These are phyloP conservation scores for Phrynocephalus forsythii DNA, from an alignment of 2,797 vertebrate species.

Conservation along the genomic window DNA sequence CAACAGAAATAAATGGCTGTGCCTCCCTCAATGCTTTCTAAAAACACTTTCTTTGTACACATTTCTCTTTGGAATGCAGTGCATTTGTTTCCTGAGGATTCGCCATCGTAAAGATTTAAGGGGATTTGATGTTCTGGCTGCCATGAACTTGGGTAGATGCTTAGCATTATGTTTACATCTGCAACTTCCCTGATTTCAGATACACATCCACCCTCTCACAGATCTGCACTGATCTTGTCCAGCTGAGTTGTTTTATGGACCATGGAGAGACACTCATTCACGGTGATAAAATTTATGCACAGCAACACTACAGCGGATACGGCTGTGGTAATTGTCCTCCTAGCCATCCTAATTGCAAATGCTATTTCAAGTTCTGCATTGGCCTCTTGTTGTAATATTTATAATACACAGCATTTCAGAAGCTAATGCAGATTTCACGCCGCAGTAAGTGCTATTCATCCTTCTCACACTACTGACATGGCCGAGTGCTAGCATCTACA, in stretches of 20 bases:
- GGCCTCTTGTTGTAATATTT: slow-evolving; percentile 5
- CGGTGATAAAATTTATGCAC: background rate
- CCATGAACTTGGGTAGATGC: background rate
- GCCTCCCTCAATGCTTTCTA: background rate
- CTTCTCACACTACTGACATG: background rate
- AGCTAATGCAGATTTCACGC: background rate
- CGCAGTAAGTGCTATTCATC: background rate
- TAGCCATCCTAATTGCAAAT: background rate
- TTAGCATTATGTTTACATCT: background rate
- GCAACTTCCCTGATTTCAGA: background rate
- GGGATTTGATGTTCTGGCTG: background rate
- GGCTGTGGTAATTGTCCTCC: slow-evolving; percentile 2
- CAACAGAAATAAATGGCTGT: background rate
- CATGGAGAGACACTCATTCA: background rate
- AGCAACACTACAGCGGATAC: background rate
- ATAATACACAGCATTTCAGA: slow-evolving; percentile 18
- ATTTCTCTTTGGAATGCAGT: background rate
- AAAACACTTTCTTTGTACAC: background rate
- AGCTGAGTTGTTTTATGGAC: slow-evolving; percentile 12
- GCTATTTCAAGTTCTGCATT: background rate
- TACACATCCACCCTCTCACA: background rate
- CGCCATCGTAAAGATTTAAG: background rate
- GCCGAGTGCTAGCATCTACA: background rate
- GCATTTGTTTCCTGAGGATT: background rate
- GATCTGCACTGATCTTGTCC: background rate